phyloP scores from a whole-genome alignment of 2,888 invertebrate species.

The Dasypolia templi region DNA sequence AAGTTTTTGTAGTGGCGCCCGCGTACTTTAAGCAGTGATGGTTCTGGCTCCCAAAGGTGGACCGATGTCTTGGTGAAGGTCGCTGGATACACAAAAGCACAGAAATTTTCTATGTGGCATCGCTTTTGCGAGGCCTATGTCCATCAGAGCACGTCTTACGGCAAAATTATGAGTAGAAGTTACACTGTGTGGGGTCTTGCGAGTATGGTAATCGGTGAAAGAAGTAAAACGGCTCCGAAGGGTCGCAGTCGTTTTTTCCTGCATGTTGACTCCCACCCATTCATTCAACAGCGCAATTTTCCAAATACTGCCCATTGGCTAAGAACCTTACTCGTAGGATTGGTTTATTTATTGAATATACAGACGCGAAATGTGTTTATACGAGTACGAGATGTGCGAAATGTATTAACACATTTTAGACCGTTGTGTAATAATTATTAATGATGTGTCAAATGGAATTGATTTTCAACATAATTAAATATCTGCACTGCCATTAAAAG shows the following conservation, averaged over 20 bases:
- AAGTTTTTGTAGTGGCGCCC: no score
- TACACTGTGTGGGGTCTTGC: background rate
- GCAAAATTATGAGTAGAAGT: no score
- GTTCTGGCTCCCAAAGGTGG: no score
- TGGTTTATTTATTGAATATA: background rate
- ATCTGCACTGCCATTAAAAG: constrained; percentile 30
- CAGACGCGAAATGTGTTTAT: background rate
- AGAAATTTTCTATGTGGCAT: no score
- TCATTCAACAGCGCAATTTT: background rate
- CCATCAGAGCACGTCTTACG: no score
- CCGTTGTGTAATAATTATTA: constrained; percentile 31
- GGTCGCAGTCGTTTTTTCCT: no score
- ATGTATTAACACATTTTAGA: constrained; percentile 1
- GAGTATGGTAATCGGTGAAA: background rate
- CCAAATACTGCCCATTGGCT: background rate
- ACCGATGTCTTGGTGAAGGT: no score
- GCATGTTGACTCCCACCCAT: no score
- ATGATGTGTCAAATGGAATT: constrained; percentile 32
- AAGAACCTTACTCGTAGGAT: background rate
- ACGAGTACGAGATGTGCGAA: constrained; percentile 2
- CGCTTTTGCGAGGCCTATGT: no score
- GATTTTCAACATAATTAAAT: constrained; percentile 30
- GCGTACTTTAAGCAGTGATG: no score
- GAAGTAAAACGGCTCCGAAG: no score
- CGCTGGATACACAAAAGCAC: no score